Conservation (phyloP, 2,888 invertebrate genomes). For the Agrotis clavis region DNA sequence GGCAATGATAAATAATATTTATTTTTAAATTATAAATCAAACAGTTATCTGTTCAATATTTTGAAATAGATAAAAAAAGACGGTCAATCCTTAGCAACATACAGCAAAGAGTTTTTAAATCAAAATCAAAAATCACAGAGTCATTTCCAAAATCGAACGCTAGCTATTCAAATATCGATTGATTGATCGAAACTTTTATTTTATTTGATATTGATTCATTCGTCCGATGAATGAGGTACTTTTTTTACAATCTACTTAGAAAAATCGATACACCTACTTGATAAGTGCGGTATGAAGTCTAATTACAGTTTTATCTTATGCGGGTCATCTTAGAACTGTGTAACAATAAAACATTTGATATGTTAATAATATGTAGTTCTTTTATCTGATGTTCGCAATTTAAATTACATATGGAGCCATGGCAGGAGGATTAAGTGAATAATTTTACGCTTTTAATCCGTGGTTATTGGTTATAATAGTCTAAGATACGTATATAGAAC, state of each 20-base stretch:
- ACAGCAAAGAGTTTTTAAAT: conserved; percentile 24
- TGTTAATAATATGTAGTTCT: conserved; percentile 85
- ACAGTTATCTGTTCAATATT: background rate
- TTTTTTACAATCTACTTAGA: conserved; percentile 86
- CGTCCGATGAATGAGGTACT: conserved; percentile 80
- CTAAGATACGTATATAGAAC: no score
- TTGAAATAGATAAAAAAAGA: conserved; percentile 23
- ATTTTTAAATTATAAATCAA: conserved; percentile 2
- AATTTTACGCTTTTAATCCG: conserved; percentile 34
- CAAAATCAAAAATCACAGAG: conserved; percentile 58
- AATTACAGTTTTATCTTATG: conserved; percentile 88
- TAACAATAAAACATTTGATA: conserved; percentile 87
- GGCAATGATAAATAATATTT: background rate
- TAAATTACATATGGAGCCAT: conserved; percentile 66
- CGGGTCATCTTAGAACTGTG: conserved; percentile 82
- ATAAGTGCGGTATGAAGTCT: conserved; percentile 86
- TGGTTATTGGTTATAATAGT: conserved; percentile 27
- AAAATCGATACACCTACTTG: conserved; percentile 88
- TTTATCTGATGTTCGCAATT: conserved; percentile 71
- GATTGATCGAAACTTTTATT: conserved; percentile 89
- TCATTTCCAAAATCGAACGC: conserved; percentile 78
- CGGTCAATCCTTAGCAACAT: conserved; percentile 15
- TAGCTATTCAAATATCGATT: conserved; percentile 85
- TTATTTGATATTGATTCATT: conserved; percentile 85
- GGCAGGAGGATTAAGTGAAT: conserved; percentile 40